Evolutionary conservation across 2,797 vertebrate species (phyloP), one percentile per base, ranked within the genome.

Genomic region (Brachyrhaphis roseni): DNA sequence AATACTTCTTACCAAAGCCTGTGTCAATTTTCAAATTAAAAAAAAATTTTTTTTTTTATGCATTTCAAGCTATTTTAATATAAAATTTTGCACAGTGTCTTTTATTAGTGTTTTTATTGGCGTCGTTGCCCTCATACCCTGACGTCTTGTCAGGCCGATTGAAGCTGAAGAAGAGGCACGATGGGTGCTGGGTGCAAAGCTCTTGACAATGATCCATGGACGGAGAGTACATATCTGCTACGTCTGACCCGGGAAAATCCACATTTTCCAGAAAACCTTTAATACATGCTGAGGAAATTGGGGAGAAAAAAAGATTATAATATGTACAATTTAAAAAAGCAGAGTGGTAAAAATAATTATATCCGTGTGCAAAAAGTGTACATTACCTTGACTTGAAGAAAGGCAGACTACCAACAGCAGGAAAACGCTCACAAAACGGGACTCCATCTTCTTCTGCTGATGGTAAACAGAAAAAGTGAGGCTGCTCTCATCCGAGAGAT

Each of bases 111-210:
- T 39, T 39, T 20, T 39, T 23, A 4, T 1, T 10, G 31, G 8
- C 36, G 18, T 20, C 16, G 46, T 36, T 20, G 18, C 53, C 36
- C 7, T 36, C 45, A 62, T 78, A 93, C 93, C 88, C 93, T 15
- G 0, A 51, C 46, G 88, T 93, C 92, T 95, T 95, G 57, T 89
- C 88, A 0, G 45, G 47, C 6, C 94, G 87, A 46, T 97, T 0
- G 59, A 97, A 98, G 10, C 93, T 96, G 82, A 98, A 98, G 71
- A 97, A 93, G 74, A 95, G 86, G 62, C 98, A 98, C 74, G 89
- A 88, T 0, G 94, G 93, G 74, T 96, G 95, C 71, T 97, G 94
- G 0, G 97, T 97, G 83, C 98, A 98, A 55, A 95, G 86, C 28
- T 87, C 71, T 89, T 94, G 97, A 84, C 97, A 98, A 87, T 96